Evolutionary conservation across 2,797 vertebrate genomes (phyloP).

Genomic region (Hydrocynus forskahlii): DNA sequence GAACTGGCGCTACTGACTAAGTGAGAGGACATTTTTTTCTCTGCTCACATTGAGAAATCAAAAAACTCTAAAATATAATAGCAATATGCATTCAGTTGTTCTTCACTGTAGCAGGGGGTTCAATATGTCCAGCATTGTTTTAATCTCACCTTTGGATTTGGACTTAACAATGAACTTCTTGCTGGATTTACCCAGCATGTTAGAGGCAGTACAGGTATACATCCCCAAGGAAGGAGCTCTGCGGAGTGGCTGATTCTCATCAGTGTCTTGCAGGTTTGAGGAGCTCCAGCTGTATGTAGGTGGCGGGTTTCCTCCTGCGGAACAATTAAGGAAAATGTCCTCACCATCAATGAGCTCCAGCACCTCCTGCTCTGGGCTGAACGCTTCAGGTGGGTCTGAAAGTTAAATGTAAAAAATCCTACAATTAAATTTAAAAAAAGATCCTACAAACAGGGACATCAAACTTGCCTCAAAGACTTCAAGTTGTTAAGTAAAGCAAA

Average conservation of each 20-base stretch:
- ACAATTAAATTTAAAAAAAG: too few species aligned
- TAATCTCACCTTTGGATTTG: slow-evolving; percentile 53
- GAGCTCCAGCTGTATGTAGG: slow-evolving; percentile 54
- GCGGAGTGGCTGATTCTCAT: slow-evolving; percentile 42
- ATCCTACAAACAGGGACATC: neutral
- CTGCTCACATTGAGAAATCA: too few species aligned
- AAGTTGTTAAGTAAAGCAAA: neutral
- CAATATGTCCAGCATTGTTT: neutral
- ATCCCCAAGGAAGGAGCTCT: slow-evolving; percentile 30
- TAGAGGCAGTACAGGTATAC: slow-evolving; percentile 54
- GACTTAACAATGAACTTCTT: slow-evolving; percentile 54
- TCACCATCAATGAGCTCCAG: slow-evolving; percentile 42
- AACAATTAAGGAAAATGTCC: slow-evolving; percentile 42
- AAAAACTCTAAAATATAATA: too few species aligned
- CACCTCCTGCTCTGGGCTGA: slow-evolving; percentile 43
- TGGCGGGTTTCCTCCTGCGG: slow-evolving; percentile 50
- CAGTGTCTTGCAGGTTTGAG: slow-evolving; percentile 27
- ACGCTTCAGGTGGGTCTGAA: slow-evolving; percentile 48
- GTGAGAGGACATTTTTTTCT: too few species aligned
- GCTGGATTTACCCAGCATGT: slow-evolving; percentile 58
- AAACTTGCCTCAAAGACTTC: neutral
- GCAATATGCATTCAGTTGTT: neutral
- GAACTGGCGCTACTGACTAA: too few species aligned
- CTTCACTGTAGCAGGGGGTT: neutral
- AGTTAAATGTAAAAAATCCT: neutral